Base-by-base conservation (phyloP, 2,113 vertebrate genomes). In the Alosa alosa region DNA sequence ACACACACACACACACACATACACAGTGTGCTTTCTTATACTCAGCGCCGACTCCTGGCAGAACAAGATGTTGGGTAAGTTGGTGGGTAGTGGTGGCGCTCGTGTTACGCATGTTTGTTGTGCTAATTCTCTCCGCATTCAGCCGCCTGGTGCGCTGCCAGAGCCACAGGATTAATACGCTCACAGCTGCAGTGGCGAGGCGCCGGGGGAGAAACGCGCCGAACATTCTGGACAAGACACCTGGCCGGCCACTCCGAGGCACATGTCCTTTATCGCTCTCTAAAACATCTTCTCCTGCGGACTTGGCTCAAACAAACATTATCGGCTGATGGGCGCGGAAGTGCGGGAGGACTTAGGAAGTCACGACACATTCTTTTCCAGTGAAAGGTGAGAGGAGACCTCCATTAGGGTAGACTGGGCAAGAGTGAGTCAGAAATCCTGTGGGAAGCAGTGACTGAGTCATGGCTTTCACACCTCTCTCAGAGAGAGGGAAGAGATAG, bases 231-330 rank as follows among this genome's bases (percentile, higher is more conserved):
- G 55, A 60, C 55, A 22, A 60, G 55, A 22, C 55, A 60, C 55
- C 55, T 60, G 55, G 55, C 55, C 20, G 20, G 55, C 3, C 55
- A 60, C 55, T 57, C 55, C 55, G 55, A 57, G 18, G 55, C 81
- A 47, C 15, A 60, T 36, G 83, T 72, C 17, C 20, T 57, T 7
- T 10, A 64, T 64, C 83, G 17, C 78, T 49, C 87, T 49, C 20
- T n/a, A 18, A 85, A 85, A 83, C 52, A 83, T 86, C 64, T 82
- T 83, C 75, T 64, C 15, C 18, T 20, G 31, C 78, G 39, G n/a
- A 81, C 64, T 31, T 44, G n/a, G 60, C n/a, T 11, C 45, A 75
- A 11, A 55, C 72, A 41, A 78, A 78, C 72, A 41, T 18, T 78
- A 78, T 39, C 15, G 25, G 72, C 31, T 11, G 31, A 0, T 13